phyloP scores from a whole-genome alignment of 2,888 invertebrate genomes.

The Tachina grossa region DNA sequence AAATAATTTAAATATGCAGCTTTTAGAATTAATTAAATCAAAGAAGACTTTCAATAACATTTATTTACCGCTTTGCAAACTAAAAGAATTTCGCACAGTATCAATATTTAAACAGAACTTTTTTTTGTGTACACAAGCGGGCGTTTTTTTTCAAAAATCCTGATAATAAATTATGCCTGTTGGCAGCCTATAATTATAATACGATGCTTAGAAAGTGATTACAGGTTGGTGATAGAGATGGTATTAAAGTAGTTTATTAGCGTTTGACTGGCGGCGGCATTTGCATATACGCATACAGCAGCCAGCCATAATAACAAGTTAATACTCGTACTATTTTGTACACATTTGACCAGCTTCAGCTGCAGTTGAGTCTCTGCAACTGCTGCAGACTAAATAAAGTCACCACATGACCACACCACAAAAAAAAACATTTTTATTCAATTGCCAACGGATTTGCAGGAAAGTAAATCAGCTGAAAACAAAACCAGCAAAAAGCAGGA shows the following conservation, averaged over 20 bases:
- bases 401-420: neutral
- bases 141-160: neutral
- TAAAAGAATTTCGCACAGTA: neutral
- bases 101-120: neutral
- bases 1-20: too few relatives aligned
- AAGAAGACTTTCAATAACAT: neutral
- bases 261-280: neutral
- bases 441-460: conserved; percentile 33
- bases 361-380: too few relatives aligned
- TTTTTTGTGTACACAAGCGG: neutral
- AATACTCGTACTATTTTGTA: neutral
- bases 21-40: neutral
- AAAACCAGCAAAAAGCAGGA: conserved; percentile 49
- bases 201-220: conserved; percentile 14
- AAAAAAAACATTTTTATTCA: conserved; percentile 40
- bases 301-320: neutral
- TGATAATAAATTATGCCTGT: conserved; percentile 35
- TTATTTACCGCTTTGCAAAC: neutral
- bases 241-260: conserved; percentile 37
- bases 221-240: neutral
- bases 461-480: conserved; percentile 24
- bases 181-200: conserved; percentile 25
- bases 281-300: neutral
- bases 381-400: neutral
- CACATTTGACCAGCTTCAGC: neutral